phyloP scores from a whole-genome alignment of 2,113 vertebrate species.

The Neoarius graeffei region DNA sequence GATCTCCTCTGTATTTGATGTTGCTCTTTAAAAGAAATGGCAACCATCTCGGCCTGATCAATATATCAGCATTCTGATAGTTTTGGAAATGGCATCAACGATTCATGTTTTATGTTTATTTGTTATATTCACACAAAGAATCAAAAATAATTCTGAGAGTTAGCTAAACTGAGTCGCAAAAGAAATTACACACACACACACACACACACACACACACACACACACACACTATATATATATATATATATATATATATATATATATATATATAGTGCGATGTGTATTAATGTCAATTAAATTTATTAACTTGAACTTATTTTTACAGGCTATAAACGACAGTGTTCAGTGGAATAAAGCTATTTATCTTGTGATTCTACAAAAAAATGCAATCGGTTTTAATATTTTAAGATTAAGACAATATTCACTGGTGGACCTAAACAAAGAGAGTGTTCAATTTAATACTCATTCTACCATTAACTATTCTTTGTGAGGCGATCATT shows the following conservation, averaged over 20 bases:
- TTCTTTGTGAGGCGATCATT: neutral
- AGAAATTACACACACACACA: neutral
- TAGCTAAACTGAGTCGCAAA: neutral
- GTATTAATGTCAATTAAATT: too few species aligned
- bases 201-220: too few species aligned
- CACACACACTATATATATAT: too few species aligned
- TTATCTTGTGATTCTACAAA: too few species aligned
- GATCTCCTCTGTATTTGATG: constrained; percentile 71
- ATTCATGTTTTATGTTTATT: neutral
- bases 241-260: too few species aligned
- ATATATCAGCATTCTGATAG: constrained; percentile 75
- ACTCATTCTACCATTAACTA: neutral
- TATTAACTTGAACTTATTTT: too few species aligned
- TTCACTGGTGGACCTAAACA: neutral
- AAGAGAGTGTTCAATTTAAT: neutral
- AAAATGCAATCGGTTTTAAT: neutral
- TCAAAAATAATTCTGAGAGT: constrained; percentile 33
- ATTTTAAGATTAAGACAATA: neutral
- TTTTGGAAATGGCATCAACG: constrained; percentile 65
- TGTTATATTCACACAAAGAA: neutral
- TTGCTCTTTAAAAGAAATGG: constrained; percentile 69
- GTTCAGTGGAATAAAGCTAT: too few species aligned
- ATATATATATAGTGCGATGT: too few species aligned
- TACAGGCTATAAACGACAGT: too few species aligned
- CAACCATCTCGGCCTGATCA: constrained; percentile 65